Conservation (phyloP, 2,888 invertebrate genomes). For the Pristionchus mayeri region DNA sequence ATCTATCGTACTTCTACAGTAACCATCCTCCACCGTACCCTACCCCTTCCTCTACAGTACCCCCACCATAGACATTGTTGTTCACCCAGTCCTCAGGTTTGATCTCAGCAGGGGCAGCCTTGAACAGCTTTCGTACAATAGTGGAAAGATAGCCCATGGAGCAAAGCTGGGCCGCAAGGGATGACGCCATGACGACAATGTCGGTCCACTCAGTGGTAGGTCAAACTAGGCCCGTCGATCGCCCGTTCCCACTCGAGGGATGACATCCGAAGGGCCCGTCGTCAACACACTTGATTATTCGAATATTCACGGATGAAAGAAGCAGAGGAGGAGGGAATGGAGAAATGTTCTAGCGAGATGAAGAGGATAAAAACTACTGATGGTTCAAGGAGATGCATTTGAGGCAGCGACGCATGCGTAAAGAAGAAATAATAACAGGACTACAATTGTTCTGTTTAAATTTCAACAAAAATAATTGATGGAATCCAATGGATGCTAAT, state of each 20-base stretch:
- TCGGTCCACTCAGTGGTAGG: not conserved
- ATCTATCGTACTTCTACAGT: not conserved
- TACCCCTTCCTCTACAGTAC: not conserved
- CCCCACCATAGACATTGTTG: not conserved
- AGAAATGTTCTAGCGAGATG: not conserved
- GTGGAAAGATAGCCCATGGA: constrained; percentile 29
- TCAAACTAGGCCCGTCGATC: not conserved
- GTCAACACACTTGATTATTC: not conserved
- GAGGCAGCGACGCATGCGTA: no score
- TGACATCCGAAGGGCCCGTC: not conserved
- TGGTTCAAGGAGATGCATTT: no score
- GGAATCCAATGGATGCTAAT: not conserved
- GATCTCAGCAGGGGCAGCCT: not conserved
- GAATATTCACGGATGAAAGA: not conserved
- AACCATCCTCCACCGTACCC: not conserved
- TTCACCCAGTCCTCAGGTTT: not conserved
- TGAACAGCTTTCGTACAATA: constrained; percentile 28
- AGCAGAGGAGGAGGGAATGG: not conserved
- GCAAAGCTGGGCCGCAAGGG: constrained; percentile 10
- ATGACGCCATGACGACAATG: not conserved
- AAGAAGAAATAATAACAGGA: no score
- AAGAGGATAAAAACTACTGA: not conserved
- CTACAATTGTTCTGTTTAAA: no score
- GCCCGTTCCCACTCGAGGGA: no score
- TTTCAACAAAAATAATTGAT: no score